Percentiles rank a stretch among this genome's conserved stretches.
phyloP scores from a whole-genome alignment of 1,140 invertebrate species.

The Marisa cornuarietis region DNA sequence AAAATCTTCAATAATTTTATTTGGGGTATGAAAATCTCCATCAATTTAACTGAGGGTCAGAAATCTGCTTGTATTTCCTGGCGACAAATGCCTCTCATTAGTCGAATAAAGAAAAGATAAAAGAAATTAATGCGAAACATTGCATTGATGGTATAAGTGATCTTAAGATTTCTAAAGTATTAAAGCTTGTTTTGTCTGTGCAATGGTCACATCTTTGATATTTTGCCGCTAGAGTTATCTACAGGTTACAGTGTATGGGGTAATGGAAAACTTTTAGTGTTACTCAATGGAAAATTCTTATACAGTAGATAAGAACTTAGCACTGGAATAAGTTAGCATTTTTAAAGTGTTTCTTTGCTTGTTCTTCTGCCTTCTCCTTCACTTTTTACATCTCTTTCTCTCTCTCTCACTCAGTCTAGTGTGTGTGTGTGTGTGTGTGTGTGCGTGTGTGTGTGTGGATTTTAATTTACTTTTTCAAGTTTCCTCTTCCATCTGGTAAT shows the following conservation, averaged over 20 bases:
- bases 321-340: background rate
- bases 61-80: no score
- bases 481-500: background rate
- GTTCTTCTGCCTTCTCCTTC: no score
- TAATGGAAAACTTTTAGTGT: background rate
- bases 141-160: no score
- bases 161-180: no score
- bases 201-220: background rate
- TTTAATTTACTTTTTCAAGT: background rate
- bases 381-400: no score
- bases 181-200: no score
- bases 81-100: no score
- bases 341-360: background rate
- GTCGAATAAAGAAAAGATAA: background rate
- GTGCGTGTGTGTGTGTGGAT: background rate
- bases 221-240: background rate
- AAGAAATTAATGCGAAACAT: no score
- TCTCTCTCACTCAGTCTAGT: background rate
- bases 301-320: background rate
- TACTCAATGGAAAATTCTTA: background rate
- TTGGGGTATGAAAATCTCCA: no score
- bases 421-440: constrained; percentile 7
- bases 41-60: no score
- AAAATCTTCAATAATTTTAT: no score
- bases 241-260: background rate